These are phyloP conservation scores for Rhodinocichla rosea DNA, from an alignment of 2,113 vertebrate genomes.

Conservation along the genomic window DNA sequence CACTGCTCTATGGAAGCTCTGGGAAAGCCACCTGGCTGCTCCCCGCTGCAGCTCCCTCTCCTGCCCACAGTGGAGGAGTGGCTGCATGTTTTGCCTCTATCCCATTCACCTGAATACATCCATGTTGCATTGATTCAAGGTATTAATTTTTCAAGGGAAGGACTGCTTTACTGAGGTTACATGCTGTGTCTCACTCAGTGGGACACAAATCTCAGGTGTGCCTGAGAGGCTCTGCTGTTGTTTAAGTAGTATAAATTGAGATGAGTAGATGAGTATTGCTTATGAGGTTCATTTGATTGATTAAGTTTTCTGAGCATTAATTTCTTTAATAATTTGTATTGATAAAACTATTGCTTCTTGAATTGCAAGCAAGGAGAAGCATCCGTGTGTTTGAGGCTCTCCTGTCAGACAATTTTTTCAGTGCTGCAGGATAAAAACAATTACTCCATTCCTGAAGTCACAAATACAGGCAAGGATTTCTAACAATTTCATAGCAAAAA, in stretches of 20 bases:
- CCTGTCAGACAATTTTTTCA: neutral
- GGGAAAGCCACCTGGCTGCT: neutral
- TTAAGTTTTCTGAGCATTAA: neutral
- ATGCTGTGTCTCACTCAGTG: neutral
- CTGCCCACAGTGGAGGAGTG: neutral
- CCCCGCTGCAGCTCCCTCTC: neutral
- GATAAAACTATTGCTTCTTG: neutral
- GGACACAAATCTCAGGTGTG: neutral
- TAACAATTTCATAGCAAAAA: neutral
- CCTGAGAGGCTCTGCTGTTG: neutral
- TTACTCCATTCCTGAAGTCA: neutral
- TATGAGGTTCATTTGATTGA: neutral
- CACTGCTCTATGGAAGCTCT: neutral
- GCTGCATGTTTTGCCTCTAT: neutral
- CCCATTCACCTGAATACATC: neutral
- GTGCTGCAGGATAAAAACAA: neutral
- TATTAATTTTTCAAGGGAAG: neutral
- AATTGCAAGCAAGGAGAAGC: neutral
- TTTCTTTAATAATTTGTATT: conserved; percentile 17
- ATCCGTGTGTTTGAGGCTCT: neutral
- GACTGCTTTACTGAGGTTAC: neutral
- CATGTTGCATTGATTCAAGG: neutral
- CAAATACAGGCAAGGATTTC: neutral
- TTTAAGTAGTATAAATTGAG: neutral
- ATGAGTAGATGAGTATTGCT: neutral